Evolutionary conservation across 2,797 vertebrate species (phyloP).

Genomic region (Agapornis canus): DNA sequence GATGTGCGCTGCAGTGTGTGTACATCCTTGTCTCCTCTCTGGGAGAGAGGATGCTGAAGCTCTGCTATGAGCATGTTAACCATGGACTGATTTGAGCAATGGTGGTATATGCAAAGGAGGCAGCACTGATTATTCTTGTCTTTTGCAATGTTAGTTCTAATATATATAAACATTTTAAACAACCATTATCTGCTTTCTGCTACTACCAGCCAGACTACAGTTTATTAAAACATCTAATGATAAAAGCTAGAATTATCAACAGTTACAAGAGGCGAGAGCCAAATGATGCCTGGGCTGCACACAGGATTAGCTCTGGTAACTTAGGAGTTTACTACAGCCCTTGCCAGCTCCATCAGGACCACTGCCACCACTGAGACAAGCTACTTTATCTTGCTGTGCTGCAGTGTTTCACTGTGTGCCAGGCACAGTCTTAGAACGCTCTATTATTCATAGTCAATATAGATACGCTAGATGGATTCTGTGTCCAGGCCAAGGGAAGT

Average conservation of each 20-base stretch:
- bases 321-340: background rate
- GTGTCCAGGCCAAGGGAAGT: background rate
- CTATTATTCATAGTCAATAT: accelerated
- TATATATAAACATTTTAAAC: accelerated
- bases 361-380: background rate
- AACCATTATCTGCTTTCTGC: background rate
- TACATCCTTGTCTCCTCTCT: background rate
- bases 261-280: background rate
- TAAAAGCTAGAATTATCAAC: background rate
- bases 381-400: background rate
- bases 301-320: background rate
- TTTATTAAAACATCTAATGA: background rate
- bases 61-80: accelerated
- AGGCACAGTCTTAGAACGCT: background rate
- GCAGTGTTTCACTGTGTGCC: background rate
- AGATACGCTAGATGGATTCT: background rate
- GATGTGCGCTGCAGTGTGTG: background rate
- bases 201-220: background rate
- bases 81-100: background rate
- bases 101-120: background rate
- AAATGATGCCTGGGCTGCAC: accelerated
- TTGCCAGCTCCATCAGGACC: background rate
- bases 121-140: background rate
- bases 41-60: background rate
- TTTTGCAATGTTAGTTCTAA: background rate